These are phyloP conservation scores for Pseudomugil gertrudae DNA, from an alignment of 2,797 vertebrate species.

Conservation along the genomic window DNA sequence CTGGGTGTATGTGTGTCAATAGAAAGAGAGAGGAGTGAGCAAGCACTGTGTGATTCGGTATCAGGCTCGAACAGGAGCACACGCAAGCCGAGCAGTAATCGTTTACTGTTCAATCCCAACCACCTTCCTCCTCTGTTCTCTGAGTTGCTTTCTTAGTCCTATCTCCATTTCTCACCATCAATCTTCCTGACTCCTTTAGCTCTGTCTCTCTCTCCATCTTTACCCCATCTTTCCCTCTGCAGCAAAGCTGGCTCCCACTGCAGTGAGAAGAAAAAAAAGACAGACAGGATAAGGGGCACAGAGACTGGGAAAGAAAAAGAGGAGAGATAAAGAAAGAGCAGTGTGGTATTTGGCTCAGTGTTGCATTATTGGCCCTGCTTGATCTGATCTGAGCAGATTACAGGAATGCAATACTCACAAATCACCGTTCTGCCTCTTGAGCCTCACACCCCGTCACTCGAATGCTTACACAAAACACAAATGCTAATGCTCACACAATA, in stretches of 20 bases:
- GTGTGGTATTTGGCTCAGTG: slow-evolving; percentile 78
- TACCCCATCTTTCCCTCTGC: slow-evolving; percentile 68
- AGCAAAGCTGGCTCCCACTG: slow-evolving; percentile 68
- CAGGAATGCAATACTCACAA: slow-evolving; percentile 81
- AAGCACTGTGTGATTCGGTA: slow-evolving; percentile 71
- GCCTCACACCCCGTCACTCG: slow-evolving; percentile 44
- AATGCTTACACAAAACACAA: slow-evolving; percentile 43
- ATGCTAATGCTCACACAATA: slow-evolving; percentile 34
- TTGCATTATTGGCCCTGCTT: slow-evolving; percentile 82
- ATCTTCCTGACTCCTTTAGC: slow-evolving; percentile 62
- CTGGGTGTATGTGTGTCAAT: no score
- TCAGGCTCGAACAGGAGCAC: slow-evolving; percentile 72
- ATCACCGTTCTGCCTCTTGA: slow-evolving; percentile 68
- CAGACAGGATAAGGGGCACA: slow-evolving; percentile 29
- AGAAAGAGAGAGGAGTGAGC: slow-evolving; percentile 57
- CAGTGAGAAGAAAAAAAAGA: slow-evolving; percentile 65
- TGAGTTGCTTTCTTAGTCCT: slow-evolving; percentile 49
- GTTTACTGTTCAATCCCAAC: slow-evolving; percentile 61
- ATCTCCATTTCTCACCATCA: slow-evolving; percentile 63
- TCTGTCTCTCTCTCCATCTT: slow-evolving; percentile 48
- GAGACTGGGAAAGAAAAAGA: slow-evolving; percentile 40
- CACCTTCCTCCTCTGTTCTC: slow-evolving; percentile 60
- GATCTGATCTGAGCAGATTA: slow-evolving; percentile 84
- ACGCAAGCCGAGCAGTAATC: slow-evolving; percentile 61
- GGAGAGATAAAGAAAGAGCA: slow-evolving; percentile 74